Conservation (phyloP, 1,140 invertebrate genomes). For the Macrosteles quadrilineatus region DNA sequence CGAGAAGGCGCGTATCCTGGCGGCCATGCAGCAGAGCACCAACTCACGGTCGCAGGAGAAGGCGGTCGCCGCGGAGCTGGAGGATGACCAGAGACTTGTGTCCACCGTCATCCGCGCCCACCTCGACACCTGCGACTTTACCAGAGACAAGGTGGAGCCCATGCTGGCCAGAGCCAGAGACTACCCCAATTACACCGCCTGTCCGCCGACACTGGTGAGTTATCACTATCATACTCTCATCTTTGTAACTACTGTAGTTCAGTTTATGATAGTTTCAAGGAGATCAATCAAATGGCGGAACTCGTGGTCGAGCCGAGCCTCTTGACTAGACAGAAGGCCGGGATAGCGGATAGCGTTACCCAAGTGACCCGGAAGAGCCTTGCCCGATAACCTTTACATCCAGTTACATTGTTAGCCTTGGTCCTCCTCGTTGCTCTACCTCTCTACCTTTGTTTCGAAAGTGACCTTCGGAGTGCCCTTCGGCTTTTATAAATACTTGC, state of each 20-base stretch:
- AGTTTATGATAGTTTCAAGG: background rate
- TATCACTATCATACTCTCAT: no score
- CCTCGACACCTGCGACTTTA: constrained; percentile 94
- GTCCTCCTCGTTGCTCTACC: background rate
- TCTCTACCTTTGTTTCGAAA: background rate
- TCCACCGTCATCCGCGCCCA: constrained; percentile 88
- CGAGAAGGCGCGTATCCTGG: constrained; percentile 97
- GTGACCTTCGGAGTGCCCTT: constrained; percentile 1
- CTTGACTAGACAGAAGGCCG: background rate
- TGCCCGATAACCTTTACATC: constrained; percentile 14
- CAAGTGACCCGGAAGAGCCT: constrained; percentile 14
- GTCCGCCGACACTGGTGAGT: constrained; percentile 76
- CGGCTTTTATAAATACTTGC: constrained; percentile 12
- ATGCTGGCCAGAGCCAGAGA: constrained; percentile 81
- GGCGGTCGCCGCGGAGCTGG: constrained; percentile 84
- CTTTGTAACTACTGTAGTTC: background rate
- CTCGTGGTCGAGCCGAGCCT: constrained; percentile 2
- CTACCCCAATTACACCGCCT: constrained; percentile 83
- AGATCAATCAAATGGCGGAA: background rate
- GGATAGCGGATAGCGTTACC: constrained; percentile 26
- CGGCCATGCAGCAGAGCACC: constrained; percentile 96
- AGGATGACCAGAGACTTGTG: constrained; percentile 84
- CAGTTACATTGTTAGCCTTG: background rate
- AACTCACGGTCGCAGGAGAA: constrained; percentile 88
- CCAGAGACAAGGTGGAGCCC: constrained; percentile 86